Percentiles rank a stretch among this genome's conserved stretches.
These are phyloP conservation scores for Chloroceryle amazona DNA, from an alignment of 2,797 vertebrate species.

Conservation along the genomic window DNA sequence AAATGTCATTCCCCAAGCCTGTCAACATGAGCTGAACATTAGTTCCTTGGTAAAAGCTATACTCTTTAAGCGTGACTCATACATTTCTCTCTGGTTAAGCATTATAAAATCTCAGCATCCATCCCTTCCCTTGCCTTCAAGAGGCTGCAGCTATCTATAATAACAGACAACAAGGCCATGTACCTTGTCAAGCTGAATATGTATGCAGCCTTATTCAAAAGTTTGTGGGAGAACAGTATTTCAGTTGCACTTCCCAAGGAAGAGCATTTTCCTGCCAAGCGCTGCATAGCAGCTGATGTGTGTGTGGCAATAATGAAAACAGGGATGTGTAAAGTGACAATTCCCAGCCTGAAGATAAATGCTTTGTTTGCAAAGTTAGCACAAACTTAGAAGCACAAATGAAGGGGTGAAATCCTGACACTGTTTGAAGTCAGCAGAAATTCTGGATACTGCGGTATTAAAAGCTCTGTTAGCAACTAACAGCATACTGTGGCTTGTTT, in stretches of 20 bases:
- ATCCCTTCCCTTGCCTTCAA: slow-evolving; percentile 15
- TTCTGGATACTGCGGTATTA: background rate
- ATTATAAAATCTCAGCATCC: slow-evolving; percentile 2
- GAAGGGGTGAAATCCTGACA: background rate
- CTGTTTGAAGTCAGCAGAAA: background rate
- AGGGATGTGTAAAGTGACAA: background rate
- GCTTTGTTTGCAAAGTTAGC: background rate
- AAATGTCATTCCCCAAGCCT: slow-evolving; percentile 23
- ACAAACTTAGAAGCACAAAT: background rate
- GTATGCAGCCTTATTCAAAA: background rate
- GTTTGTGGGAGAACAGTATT: slow-evolving; percentile 15
- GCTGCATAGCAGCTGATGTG: background rate
- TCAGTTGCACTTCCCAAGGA: slow-evolving; percentile 1
- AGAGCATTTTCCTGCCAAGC: slow-evolving; percentile 10
- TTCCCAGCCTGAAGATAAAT: background rate
- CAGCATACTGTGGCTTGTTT: background rate
- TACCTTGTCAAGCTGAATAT: slow-evolving; percentile 16
- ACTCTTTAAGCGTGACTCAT: slow-evolving; percentile 15
- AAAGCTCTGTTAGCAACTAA: slow-evolving; percentile 34
- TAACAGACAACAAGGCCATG: slow-evolving; percentile 10
- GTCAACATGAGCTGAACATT: slow-evolving; percentile 18
- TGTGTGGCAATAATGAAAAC: background rate
- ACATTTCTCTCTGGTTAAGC: slow-evolving; percentile 41
- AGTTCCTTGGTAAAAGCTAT: background rate
- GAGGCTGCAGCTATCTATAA: slow-evolving; percentile 23